These are phyloP conservation scores for Leptura quadrifasciata DNA, from an alignment of 2,888 invertebrate species.

Conservation along the genomic window DNA sequence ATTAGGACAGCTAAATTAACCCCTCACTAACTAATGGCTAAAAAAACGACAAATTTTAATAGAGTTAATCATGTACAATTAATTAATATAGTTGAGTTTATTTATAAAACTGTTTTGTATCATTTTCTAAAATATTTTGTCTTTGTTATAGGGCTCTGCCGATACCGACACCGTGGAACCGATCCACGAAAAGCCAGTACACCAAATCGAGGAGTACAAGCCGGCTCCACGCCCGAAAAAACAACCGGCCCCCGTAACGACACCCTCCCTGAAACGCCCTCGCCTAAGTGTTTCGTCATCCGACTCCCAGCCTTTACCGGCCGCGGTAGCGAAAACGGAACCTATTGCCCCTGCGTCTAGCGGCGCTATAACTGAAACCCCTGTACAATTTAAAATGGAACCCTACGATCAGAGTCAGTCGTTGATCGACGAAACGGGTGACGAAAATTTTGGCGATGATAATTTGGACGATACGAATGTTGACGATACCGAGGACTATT, in stretches of 20 bases:
- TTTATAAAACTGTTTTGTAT: too few species aligned
- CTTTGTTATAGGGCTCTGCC: conserved; percentile 60
- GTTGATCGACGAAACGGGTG: conserved; percentile 64
- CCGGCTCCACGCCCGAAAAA: conserved; percentile 62
- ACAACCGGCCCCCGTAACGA: conserved; percentile 52
- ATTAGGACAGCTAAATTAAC: too few species aligned
- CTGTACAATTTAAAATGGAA: conserved; percentile 71
- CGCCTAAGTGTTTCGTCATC: conserved; percentile 58
- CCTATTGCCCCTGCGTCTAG: conserved; percentile 24
- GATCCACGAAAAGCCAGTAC: conserved; percentile 52
- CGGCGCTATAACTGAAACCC: conserved; percentile 47
- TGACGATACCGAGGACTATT: conserved; percentile 70
- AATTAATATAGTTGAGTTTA: too few species aligned
- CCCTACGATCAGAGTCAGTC: conserved; percentile 68
- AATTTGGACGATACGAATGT: conserved; percentile 65
- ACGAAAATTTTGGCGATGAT: conserved; percentile 68
- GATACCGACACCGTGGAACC: conserved; percentile 60
- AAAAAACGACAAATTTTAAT: too few species aligned
- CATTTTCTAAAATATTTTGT: too few species aligned
- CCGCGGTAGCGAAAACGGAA: conserved; percentile 42
- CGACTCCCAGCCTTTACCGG: conserved; percentile 44
- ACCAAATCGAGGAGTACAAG: conserved; percentile 60
- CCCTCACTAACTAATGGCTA: too few species aligned
- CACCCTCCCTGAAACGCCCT: conserved; percentile 62
- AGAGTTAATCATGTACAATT: too few species aligned